phyloP scores from a whole-genome alignment of 2,888 invertebrate genomes.

The Noctua janthina region DNA sequence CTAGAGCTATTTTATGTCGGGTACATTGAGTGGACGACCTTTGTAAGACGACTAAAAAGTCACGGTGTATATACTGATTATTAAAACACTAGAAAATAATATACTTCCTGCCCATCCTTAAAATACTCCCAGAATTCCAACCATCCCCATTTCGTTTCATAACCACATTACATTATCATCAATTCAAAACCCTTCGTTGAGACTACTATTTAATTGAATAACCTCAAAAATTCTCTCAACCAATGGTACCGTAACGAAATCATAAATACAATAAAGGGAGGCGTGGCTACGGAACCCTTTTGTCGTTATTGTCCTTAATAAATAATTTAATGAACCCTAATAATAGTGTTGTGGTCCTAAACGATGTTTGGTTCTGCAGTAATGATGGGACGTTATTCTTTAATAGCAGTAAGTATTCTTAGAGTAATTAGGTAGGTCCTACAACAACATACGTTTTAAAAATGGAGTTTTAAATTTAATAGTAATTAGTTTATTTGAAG shows the following conservation, averaged over 20 bases:
- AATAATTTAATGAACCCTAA: constrained; percentile 60
- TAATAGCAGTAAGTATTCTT: neutral
- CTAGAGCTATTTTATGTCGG: no score
- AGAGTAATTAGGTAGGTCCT: neutral
- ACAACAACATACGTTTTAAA: neutral
- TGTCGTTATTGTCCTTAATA: constrained; percentile 53
- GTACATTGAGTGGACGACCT: no score
- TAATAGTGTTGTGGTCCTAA: constrained; percentile 44
- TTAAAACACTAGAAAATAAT: no score
- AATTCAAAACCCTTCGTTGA: neutral
- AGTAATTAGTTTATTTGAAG: neutral
- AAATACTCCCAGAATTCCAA: neutral
- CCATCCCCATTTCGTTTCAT: neutral
- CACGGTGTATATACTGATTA: no score
- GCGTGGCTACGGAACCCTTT: constrained; percentile 53
- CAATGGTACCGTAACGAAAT: constrained; percentile 24
- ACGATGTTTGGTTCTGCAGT: constrained; percentile 21
- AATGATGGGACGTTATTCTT: constrained; percentile 19
- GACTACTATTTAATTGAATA: constrained; percentile 30
- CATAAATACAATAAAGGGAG: constrained; percentile 57
- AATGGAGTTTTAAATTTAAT: neutral
- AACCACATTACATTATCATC: neutral
- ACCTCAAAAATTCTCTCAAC: constrained; percentile 12
- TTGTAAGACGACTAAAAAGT: no score
- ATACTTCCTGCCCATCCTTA: neutral